Base-by-base conservation (phyloP, 2,888 invertebrate species). In the Chydorus sphaericus region DNA sequence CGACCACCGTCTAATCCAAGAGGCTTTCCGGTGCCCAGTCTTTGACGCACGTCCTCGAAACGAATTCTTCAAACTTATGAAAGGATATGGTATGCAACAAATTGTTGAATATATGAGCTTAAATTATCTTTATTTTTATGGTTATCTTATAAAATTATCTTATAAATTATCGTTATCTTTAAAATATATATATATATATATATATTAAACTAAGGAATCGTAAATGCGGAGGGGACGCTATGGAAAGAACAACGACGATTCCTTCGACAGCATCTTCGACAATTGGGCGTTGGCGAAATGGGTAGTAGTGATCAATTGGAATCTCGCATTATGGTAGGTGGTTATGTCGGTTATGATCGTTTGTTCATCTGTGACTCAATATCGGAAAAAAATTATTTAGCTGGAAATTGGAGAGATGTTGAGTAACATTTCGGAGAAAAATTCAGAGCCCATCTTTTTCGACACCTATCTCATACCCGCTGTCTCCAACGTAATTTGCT, bases 241-340 rank as follows among this genome's bases (percentile, higher is more conserved):
- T 92, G 92, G 92, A 89, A 88, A 70, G 87, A 83, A 65, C 90
- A 92, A 68, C 77, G 91, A 58, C 79, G 83, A 61, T 92, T 91
- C 71, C 74, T 91, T 54, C 89, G 90, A 67, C 84, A 86, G 63
- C 84, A 86, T 63, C 75, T 91, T 2, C 77, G 89, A 20, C 80
- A 82, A 63, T 86, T 91, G 65, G 91, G 91, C 54, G 88, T 91
- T 83, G 87, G 87, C 57, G 84, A 84, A 53, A 78, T 79, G 61
- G 83, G n/a, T n/a, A n/a, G 85, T 61, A 84, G 84, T 69, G 80
- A 81, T 65, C 77, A 83, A 64, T 83, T 91, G 83, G 88, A 90
- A 70, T 77, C 76, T 58, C 78, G 85, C 68, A 88, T 90, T 64
- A 85, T 84, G 84, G 86, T 85, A 68, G 70, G 75, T 72, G n/a